A percentile compares a stretch with the other conserved stretches of the same genome.
phyloP scores from a whole-genome alignment of 2,113 vertebrate species.

The Anguilla japonica region DNA sequence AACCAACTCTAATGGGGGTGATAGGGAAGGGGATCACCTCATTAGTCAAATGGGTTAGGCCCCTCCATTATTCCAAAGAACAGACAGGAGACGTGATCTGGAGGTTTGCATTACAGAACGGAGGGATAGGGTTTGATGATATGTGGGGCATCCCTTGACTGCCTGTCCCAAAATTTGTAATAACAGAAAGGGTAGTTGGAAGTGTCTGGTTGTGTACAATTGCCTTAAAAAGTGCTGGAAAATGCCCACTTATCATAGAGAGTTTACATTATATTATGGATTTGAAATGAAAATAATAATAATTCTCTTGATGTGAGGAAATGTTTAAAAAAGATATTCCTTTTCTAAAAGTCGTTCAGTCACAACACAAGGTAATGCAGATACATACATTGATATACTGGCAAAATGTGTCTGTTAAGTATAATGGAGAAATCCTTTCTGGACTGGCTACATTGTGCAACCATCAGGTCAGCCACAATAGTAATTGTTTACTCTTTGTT shows the following conservation, averaged over 20 bases:
- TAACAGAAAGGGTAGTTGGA: no score
- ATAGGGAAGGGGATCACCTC: no score
- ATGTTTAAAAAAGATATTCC: not conserved
- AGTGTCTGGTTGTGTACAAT: no score
- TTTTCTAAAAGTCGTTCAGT: not conserved
- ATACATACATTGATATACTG: not conserved
- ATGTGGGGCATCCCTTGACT: no score
- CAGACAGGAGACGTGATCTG: no score
- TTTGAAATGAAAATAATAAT: not conserved
- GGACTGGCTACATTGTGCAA: conserved; percentile 59
- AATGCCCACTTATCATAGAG: not conserved
- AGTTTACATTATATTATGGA: not conserved
- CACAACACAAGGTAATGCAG: not conserved
- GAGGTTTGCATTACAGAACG: no score
- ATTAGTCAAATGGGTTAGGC: no score
- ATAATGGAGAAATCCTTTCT: conserved; percentile 47
- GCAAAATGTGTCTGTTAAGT: conserved; percentile 26
- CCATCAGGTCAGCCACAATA: conserved; percentile 43
- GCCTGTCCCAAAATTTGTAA: no score
- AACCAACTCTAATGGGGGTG: no score
- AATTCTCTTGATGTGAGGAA: not conserved
- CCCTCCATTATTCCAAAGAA: no score
- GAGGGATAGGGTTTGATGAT: no score
- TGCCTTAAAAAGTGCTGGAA: no score
- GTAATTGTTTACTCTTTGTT: conserved; percentile 37